Evolutionary conservation across 1,140 invertebrate species (phyloP), one percentile per base, ranked within the genome.

Genomic region (Drosophila hydei): DNA sequence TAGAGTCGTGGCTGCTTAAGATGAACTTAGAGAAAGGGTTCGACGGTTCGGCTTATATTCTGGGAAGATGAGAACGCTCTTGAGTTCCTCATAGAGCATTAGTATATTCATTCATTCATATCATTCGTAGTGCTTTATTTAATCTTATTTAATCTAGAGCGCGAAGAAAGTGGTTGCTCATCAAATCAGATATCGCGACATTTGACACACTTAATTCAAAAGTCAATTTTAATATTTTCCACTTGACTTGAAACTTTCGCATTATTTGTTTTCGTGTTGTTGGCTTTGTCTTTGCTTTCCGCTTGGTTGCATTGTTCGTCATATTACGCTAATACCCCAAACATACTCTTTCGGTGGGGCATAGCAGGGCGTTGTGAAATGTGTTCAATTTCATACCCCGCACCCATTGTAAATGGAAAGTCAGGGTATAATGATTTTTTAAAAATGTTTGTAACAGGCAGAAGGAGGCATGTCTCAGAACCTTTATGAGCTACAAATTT

Each of bases 141-240:
- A 0, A 0, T 6, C 3, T 9, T 33, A 9, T 33, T 33, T 33
- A 33, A 33, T 4, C 30, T 40, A 0, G 11, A 40, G 12, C n/a
- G 2, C n/a, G 18, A 19, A 19, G 14, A 9, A 5, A 47, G 11
- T 16, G 25, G 23, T 3, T 27, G 16, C 23, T 11, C 25, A 23
- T 9, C 47, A 27, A 6, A 16, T 25, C 23, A 8, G 47, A 27
- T 25, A 50, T 14, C 23, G 2, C n/a, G 7, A 14, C 21, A n/a
- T 50, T 50, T 50, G 47, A 50, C 23, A 27, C 47, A 14, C 14
- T 55, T 56, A 56, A 56, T 56, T 23, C 36, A 42, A 56, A 42
- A 56, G 52, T 56, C 52, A 56, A 25, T 56, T 42, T 42, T 16
- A 42, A 56, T 56, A 42, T 42, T 56, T 56, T 56, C 38, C 52